Conservation (phyloP, 2,888 invertebrate species). For the Nemurella pictetii region DNA sequence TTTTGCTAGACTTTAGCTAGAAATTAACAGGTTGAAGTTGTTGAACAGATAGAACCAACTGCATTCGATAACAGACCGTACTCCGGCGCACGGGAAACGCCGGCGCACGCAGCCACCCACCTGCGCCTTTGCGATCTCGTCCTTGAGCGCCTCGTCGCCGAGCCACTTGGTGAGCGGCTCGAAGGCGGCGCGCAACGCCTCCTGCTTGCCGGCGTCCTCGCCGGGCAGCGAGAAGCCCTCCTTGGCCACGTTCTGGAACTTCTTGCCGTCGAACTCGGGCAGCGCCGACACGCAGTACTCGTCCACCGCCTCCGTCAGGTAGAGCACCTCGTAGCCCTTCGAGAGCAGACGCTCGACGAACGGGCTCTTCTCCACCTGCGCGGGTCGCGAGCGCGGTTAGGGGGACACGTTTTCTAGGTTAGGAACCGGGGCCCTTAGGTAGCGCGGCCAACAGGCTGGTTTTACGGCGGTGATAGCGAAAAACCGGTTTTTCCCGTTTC, state of each 20-base stretch:
- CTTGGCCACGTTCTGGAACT: constrained; percentile 99
- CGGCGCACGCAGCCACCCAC: constrained; percentile 52
- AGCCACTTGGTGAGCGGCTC: constrained; percentile 93
- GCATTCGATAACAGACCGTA: too few relatives aligned
- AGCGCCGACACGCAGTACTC: constrained; percentile 95
- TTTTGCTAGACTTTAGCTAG: too few relatives aligned
- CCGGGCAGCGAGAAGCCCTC: constrained; percentile 89
- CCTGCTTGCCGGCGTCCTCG: constrained; percentile 63
- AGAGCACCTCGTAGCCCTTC: constrained; percentile 95
- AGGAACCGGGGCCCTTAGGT: too few relatives aligned
- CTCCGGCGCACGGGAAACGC: too few relatives aligned
- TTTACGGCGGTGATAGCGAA: neutral
- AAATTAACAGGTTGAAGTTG: too few relatives aligned
- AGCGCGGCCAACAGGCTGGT: too few relatives aligned
- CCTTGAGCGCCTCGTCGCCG: constrained; percentile 76
- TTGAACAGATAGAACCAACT: too few relatives aligned
- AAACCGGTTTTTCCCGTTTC: neutral
- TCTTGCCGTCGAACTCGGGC: constrained; percentile 98
- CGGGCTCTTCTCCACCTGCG: constrained; percentile 79
- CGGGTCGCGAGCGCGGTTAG: neutral
- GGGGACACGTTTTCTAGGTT: neutral
- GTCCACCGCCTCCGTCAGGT: constrained; percentile 94
- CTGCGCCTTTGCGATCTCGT: constrained; percentile 52
- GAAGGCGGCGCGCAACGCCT: constrained; percentile 74
- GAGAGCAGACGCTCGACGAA: constrained; percentile 92